Percentiles rank a stretch among this genome's conserved stretches.
These are phyloP conservation scores for Leucosticte australis DNA, from an alignment of 2,113 vertebrate genomes.

Conservation along the genomic window DNA sequence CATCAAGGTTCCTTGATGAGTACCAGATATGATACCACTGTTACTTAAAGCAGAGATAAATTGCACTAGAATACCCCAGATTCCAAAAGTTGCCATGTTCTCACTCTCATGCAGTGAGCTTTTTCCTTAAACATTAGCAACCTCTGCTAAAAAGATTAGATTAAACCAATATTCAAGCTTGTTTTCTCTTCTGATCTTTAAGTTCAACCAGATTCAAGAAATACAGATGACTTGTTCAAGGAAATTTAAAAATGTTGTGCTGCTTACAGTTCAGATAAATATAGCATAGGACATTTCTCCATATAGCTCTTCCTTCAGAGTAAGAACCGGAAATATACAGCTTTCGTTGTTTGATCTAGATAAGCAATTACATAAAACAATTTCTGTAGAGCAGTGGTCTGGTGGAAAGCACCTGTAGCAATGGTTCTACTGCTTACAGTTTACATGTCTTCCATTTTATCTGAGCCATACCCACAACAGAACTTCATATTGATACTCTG, in stretches of 20 bases:
- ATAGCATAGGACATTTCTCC: neutral
- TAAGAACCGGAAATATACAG: neutral
- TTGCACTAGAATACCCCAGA: neutral
- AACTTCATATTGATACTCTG: neutral
- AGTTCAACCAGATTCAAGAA: neutral
- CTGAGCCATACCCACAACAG: neutral
- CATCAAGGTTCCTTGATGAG: neutral
- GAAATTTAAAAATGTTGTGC: neutral
- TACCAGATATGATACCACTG: neutral
- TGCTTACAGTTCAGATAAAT: neutral
- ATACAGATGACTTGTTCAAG: neutral
- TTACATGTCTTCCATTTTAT: neutral
- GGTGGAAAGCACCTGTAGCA: neutral
- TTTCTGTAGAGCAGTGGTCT: neutral
- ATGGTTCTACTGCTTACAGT: neutral
- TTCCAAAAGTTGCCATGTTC: neutral
- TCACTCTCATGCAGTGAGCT: neutral
- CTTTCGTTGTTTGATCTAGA: neutral
- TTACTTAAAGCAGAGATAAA: neutral
- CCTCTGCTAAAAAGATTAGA: neutral
- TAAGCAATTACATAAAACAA: neutral
- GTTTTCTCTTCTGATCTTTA: neutral
- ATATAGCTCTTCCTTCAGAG: neutral
- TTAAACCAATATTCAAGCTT: neutral
- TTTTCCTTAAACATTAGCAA: neutral